phyloP scores from a whole-genome alignment of 2,113 vertebrate genomes.

The Ceyx margarethae region DNA sequence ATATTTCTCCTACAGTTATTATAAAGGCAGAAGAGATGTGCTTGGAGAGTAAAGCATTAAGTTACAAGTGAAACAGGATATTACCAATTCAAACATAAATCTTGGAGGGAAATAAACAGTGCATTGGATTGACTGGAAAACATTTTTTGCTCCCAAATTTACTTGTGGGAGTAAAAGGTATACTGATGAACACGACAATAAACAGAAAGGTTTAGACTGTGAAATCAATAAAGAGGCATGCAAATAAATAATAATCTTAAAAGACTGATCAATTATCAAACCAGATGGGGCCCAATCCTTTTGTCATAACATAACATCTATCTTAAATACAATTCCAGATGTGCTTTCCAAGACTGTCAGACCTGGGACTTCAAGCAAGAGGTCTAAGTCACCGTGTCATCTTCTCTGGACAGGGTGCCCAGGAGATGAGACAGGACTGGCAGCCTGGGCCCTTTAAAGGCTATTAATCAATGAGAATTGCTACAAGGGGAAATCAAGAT shows the following conservation, averaged over 20 bases:
- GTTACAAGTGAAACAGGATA: background rate
- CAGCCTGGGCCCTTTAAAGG: background rate
- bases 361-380: background rate
- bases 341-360: background rate
- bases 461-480: background rate
- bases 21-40: background rate
- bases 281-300: background rate
- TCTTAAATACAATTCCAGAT: background rate
- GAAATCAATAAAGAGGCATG: background rate
- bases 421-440: background rate
- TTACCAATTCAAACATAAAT: background rate
- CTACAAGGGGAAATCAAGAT: background rate
- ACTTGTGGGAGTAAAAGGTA: background rate
- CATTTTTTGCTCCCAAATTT: background rate
- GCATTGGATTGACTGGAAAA: background rate
- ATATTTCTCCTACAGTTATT: background rate
- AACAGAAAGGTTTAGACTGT: background rate
- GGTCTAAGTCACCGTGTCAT: background rate
- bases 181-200: background rate
- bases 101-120: background rate
- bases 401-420: background rate
- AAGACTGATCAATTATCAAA: background rate
- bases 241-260: constrained; percentile 1
- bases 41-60: background rate
- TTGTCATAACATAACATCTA: background rate